A percentile compares a stretch with the other conserved stretches of the same genome.
These are phyloP conservation scores for Isichthys henryi DNA, from an alignment of 2,113 vertebrate genomes.

Conservation along the genomic window DNA sequence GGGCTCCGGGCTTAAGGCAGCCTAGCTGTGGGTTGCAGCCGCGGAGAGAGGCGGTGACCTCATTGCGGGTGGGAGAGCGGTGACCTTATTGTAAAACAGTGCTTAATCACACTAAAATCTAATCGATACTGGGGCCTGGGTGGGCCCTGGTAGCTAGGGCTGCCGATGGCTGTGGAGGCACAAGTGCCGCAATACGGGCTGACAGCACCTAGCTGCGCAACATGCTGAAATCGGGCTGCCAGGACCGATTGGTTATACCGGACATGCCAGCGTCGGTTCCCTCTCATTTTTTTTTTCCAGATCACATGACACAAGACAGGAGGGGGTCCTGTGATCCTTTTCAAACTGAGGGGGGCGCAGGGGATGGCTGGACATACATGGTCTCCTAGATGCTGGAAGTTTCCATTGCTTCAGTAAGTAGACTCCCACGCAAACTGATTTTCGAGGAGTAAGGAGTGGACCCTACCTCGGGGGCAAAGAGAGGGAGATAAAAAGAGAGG, in stretches of 20 bases:
- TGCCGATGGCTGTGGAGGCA: background rate
- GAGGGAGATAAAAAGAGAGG: slow-evolving; percentile 32
- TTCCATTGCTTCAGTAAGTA: slow-evolving; percentile 95
- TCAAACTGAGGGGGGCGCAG: slow-evolving; percentile 1
- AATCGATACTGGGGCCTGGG: slow-evolving; percentile 37
- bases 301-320: background rate
- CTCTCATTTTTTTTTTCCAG: background rate
- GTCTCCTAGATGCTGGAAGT: slow-evolving; percentile 33
- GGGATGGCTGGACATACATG: slow-evolving; percentile 38
- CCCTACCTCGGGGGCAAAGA: slow-evolving; percentile 69
- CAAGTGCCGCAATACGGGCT: no score
- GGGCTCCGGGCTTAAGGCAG: slow-evolving; percentile 12
- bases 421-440: slow-evolving; percentile 92
- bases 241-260: background rate
- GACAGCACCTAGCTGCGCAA: background rate
- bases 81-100: slow-evolving; percentile 42
- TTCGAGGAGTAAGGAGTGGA: slow-evolving; percentile 89
- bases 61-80: slow-evolving; percentile 24
- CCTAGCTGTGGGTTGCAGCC: slow-evolving; percentile 21
- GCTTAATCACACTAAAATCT: slow-evolving; percentile 43
- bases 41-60: slow-evolving; percentile 26
- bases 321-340: background rate
- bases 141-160: slow-evolving; percentile 9
- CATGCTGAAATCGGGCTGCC: background rate
- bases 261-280: background rate